These are phyloP conservation scores for Porites divaricata DNA, from an alignment of 92 coral and sea anemone genomes.

Conservation along the genomic window DNA sequence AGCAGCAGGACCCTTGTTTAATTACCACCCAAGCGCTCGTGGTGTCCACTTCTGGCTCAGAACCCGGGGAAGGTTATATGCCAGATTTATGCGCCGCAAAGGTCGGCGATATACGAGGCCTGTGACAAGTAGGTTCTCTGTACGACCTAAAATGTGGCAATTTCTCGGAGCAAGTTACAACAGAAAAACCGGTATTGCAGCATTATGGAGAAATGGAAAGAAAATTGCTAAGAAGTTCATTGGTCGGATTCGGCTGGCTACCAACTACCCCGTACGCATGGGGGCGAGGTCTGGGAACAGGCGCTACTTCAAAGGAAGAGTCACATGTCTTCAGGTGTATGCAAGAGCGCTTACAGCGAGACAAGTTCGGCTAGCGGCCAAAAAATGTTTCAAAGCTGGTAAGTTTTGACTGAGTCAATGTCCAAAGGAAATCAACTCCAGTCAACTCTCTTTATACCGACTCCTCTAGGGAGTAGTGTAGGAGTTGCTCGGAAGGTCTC, in stretches of 20 bases:
- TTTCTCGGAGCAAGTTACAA: constrained; percentile 73
- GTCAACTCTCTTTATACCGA: neutral
- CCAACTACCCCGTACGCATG: constrained; percentile 83
- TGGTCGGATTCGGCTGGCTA: constrained; percentile 72
- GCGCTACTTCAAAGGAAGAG: constrained; percentile 65
- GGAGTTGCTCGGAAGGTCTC: too few species aligned
- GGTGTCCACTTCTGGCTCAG: constrained; percentile 80
- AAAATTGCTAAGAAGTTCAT: constrained; percentile 48
- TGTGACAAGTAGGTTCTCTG: constrained; percentile 26
- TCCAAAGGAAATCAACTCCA: neutral
- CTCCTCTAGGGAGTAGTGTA: too few species aligned
- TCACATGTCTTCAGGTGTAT: constrained; percentile 72
- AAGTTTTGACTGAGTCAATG: neutral
- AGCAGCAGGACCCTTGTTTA: constrained; percentile 75
- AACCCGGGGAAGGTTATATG: constrained; percentile 47
- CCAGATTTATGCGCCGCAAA: constrained; percentile 65
- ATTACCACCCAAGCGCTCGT: constrained; percentile 79
- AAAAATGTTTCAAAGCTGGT: constrained; percentile 51
- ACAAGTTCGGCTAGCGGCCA: constrained; percentile 59
- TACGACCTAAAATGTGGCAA: constrained; percentile 69
- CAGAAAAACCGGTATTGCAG: constrained; percentile 68
- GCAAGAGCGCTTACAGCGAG: constrained; percentile 31
- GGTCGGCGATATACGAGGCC: constrained; percentile 48
- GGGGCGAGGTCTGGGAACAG: constrained; percentile 68
- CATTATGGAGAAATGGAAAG: constrained; percentile 63